Evolutionary conservation across 1,140 invertebrate genomes (phyloP), one percentile per base, ranked within the genome.

Genomic region (Brachionus sp.): DNA sequence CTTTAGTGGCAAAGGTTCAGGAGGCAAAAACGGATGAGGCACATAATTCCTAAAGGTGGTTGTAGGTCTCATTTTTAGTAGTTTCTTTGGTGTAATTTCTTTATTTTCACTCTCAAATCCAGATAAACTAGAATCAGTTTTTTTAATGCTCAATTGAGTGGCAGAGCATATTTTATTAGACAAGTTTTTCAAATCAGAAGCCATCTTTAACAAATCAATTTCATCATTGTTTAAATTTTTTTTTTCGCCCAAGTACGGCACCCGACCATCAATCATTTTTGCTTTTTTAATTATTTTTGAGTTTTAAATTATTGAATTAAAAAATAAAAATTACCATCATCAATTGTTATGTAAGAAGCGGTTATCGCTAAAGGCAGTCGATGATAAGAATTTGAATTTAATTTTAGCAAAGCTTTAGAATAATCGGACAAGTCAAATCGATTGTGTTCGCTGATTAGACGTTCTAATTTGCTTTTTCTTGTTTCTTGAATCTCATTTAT

Each of bases 321-420:
- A 68, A 68, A 68, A 35, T 5, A n/a, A 33, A 2, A 35, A n/a
- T 35, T 68, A 68, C 64, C 64, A 25, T 46, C 19, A 44, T 75
- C 19, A 5, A 46, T 7, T 25, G 16, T 23, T 9, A 75, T 75
- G 25, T 75, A 75, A 46, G 70, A 75, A 35, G 39, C 25, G 3
- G 70, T 33, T 23, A 75, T 46, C 3, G 70, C 70, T 46, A 75
- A 23, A n/a, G 70, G 39, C 9, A 75, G 37, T 3, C 70, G 39
- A 33, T 75, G 70, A 39, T 46, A 75, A 12, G 70, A 75, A 46
- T 44, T 46, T 25, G 70, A 46, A 25, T 75, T 46, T 46, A 75
- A 25, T 25, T 39, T 3, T 13, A 75, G 3, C 25, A 75, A 3
- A 75, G 44, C 42, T 46, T 25, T 44, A 3, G 70, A 75, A 75